Base-by-base conservation (phyloP, 2,113 vertebrate species). In the Rhabdomys dilectus region DNA sequence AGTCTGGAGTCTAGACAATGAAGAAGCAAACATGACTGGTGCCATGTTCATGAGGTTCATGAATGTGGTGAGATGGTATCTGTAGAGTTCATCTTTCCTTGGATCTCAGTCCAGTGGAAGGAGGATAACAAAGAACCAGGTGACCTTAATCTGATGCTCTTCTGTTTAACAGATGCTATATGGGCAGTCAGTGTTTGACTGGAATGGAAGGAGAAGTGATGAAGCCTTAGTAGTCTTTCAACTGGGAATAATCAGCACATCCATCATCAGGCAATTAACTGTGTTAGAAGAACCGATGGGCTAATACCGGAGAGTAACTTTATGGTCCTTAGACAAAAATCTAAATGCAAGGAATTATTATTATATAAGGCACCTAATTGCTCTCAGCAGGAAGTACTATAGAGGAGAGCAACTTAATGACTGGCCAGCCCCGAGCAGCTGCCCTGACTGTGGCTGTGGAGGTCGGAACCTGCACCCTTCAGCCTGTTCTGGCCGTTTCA, bases 361-460 rank as follows among this genome's bases (percentile, higher is more conserved):
- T 95, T 80, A 96, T 66, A 81, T 87, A 92, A 97, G 97, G 98
- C 98, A 97, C 97, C 95, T 97, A 98, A 98, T 98, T 98, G 98
- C 96, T 95, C 96, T 81, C 98, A 98, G 98, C 97, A 97, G 98
- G 97, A 98, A 97, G 96, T 96, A 96, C 96, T 97, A 89, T 76
- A 96, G 97, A 97, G 94, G 94, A 96, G 96, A 93, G 29, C 2
- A 91, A 36, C 51, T 96, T 78, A 97, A 97, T 68, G 95, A 94
- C 92, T 0, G 96, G 85, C 70, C 78, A 60, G 89, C 93, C 94
- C 92, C 45, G 36, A 42, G 97, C 87, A 95, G 93, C 45, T 89
- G 82, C 72, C 96, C 89, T 62, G 7, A 93, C 94, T 97, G 96
- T 70, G 96, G 97, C 82, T 96, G 96, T 58, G 96, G 78, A 95